These are phyloP conservation scores for Uropetala carovei DNA, from an alignment of 2,888 invertebrate genomes.

Conservation along the genomic window DNA sequence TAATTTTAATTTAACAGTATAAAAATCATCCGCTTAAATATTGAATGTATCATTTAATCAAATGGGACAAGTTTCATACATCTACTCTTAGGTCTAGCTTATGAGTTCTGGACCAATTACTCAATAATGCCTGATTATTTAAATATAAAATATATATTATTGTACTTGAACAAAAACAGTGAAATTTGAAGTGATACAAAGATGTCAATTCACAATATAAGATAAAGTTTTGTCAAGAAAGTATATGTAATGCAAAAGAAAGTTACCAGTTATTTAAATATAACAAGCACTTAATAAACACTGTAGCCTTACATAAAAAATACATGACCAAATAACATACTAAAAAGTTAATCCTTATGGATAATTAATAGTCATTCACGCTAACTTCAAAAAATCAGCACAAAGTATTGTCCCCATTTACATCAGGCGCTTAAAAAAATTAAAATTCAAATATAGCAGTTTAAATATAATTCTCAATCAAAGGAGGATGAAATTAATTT, in stretches of 20 bases:
- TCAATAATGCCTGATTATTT: slow-evolving; percentile 20
- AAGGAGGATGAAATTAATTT: slow-evolving; percentile 8
- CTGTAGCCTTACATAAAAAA: background rate
- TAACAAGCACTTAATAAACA: background rate
- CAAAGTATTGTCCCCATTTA: slow-evolving; percentile 3
- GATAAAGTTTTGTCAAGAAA: background rate
- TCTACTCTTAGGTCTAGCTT: slow-evolving; percentile 34
- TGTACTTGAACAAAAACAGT: slow-evolving; percentile 8
- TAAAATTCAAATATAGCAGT: background rate
- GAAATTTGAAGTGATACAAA: background rate
- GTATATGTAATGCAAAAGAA: background rate
- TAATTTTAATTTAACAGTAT: slow-evolving; percentile 39
- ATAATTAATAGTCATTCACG: background rate
- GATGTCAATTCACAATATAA: background rate
- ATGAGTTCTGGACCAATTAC: background rate
- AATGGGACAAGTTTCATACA: slow-evolving; percentile 56
- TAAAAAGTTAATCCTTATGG: background rate
- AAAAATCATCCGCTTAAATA: slow-evolving; percentile 37
- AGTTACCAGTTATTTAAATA: background rate
- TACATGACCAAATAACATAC: background rate
- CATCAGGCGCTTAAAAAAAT: background rate
- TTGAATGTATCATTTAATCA: slow-evolving; percentile 52
- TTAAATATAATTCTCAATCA: background rate
- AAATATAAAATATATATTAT: slow-evolving; percentile 53
- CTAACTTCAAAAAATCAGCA: slow-evolving; percentile 56